Evolutionary conservation across 2,113 vertebrate species (phyloP).

Genomic region (Lepus timidus): DNA sequence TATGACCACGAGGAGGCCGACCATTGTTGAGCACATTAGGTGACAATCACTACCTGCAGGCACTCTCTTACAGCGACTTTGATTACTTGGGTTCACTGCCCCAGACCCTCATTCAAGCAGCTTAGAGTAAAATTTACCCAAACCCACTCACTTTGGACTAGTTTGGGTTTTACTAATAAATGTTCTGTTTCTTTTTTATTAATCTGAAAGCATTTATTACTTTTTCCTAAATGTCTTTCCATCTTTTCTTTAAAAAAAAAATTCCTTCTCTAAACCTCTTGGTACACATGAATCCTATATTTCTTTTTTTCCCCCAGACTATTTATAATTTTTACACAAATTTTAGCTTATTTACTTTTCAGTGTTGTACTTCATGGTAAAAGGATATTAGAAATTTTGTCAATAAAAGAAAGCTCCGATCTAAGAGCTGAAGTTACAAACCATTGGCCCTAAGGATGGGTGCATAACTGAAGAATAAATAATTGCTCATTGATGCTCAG

Average conservation of each 20-base stretch:
- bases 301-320: background rate
- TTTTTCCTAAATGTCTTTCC: background rate
- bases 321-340: constrained; percentile 54
- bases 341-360: constrained; percentile 52
- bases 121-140: constrained; percentile 51
- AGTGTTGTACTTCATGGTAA: constrained; percentile 60
- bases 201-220: constrained; percentile 45
- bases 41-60: constrained; percentile 19
- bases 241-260: constrained; percentile 53
- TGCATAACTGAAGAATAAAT: constrained; percentile 59
- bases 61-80: constrained; percentile 4
- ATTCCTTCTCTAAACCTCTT: background rate
- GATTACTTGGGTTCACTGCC: constrained; percentile 51
- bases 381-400: constrained; percentile 64
- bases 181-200: constrained; percentile 20
- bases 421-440: constrained; percentile 69
- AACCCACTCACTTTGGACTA: background rate
- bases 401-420: constrained; percentile 65
- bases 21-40: constrained; percentile 20
- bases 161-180: constrained; percentile 61
- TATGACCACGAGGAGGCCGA: background rate
- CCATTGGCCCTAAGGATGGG: background rate
- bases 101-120: constrained; percentile 44
- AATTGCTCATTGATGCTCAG: constrained; percentile 64
- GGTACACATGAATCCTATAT: background rate